These are phyloP conservation scores for Mastacembelus armatus DNA, from an alignment of 2,797 vertebrate genomes.

Conservation along the genomic window DNA sequence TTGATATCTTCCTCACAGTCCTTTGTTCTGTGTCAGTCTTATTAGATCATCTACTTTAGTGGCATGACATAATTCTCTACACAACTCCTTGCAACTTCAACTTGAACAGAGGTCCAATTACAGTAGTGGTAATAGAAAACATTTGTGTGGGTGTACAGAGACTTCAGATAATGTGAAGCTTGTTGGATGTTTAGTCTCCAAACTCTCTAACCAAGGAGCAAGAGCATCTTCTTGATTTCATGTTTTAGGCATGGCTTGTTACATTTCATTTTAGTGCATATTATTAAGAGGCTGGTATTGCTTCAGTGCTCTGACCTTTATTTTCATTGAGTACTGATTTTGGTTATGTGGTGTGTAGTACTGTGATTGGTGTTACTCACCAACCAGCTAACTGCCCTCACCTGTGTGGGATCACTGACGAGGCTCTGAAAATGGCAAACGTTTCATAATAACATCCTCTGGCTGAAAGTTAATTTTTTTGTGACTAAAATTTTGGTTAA, in stretches of 20 bases:
- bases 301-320: too few relatives aligned
- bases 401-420: too few relatives aligned
- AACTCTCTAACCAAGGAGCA: neutral
- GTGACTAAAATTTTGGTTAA: too few relatives aligned
- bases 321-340: too few relatives aligned
- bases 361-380: too few relatives aligned
- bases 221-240: neutral
- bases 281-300: too few relatives aligned
- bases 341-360: too few relatives aligned
- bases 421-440: too few relatives aligned
- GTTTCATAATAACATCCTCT: too few relatives aligned
- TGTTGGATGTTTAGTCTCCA: conserved; percentile 1
- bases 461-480: too few relatives aligned
- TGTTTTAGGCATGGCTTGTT: neutral
- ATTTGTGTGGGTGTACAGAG: neutral
- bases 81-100: neutral
- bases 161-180: conserved; percentile 2
- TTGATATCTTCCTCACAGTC: neutral
- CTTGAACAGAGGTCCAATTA: conserved; percentile 4
- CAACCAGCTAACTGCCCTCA: too few relatives aligned
- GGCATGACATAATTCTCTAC: conserved; percentile 1
- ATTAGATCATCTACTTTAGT: conserved; percentile 3
- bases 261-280: neutral
- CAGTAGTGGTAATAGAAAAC: neutral
- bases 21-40: neutral